A percentile compares a stretch with the other conserved stretches of the same genome.
Conservation (phyloP, 2,888 invertebrate genomes). For the Stictocephala bisonia region DNA sequence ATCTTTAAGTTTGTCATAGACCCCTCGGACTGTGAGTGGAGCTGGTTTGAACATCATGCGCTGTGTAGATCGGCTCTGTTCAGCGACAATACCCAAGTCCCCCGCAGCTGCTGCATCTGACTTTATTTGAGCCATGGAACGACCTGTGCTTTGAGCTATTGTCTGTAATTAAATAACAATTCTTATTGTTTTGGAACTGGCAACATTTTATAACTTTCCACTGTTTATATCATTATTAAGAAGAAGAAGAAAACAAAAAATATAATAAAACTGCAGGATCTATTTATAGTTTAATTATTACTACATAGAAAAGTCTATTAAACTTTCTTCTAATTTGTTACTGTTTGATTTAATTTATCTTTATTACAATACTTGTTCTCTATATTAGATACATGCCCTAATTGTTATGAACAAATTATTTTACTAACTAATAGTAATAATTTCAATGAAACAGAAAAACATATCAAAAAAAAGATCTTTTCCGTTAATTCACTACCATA, state of each 20-base stretch:
- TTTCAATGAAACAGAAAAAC: too few species aligned
- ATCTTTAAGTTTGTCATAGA: slow-evolving; percentile 86
- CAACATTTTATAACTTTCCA: not conserved
- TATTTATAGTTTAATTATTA: not conserved
- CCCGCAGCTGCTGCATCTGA: slow-evolving; percentile 77
- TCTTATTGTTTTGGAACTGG: not conserved
- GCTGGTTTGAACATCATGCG: slow-evolving; percentile 89
- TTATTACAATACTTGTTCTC: not conserved
- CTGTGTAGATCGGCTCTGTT: slow-evolving; percentile 85
- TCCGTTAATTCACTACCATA: too few species aligned
- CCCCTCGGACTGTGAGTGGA: slow-evolving; percentile 77
- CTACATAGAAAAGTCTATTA: not conserved
- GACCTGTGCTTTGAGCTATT: slow-evolving; percentile 89
- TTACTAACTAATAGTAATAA: too few species aligned
- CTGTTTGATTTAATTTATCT: not conserved
- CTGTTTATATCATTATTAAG: not conserved
- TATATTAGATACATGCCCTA: too few species aligned
- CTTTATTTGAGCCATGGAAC: slow-evolving; percentile 84
- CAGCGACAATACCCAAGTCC: slow-evolving; percentile 92
- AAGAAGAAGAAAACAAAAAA: not conserved
- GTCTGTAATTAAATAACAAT: slow-evolving; percentile 67
- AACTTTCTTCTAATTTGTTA: not conserved
- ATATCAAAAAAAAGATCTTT: too few species aligned
- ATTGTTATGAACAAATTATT: too few species aligned
- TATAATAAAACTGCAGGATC: not conserved